Conservation (phyloP, 37 sponge, comb jelly and placozoan species). For the Chondrosia reniformis region DNA sequence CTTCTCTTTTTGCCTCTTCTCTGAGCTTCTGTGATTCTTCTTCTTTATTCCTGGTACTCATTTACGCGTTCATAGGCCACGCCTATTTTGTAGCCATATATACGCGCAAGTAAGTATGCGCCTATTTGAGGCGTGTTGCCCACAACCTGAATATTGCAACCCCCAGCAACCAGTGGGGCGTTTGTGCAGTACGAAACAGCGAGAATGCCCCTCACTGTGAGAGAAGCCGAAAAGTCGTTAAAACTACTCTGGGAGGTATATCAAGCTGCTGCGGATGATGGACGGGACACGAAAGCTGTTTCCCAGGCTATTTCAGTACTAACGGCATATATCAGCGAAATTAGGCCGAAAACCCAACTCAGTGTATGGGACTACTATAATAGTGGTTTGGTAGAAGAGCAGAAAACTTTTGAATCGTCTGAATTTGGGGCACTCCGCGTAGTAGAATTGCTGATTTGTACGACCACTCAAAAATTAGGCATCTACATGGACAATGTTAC, state of each 20-base stretch:
- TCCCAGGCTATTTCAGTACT: constrained; percentile 59
- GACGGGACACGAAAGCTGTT: constrained; percentile 16
- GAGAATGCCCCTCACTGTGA: constrained; percentile 52
- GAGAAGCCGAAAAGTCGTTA: constrained; percentile 61
- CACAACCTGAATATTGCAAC: background rate
- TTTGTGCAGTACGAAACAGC: background rate
- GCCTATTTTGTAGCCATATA: background rate
- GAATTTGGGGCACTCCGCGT: background rate
- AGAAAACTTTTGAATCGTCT: background rate
- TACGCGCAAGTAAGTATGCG: no score
- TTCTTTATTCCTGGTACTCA: background rate
- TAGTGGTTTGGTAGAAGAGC: background rate
- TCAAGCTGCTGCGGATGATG: constrained; percentile 13
- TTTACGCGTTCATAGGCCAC: background rate
- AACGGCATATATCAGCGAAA: constrained; percentile 45
- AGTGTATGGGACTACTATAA: constrained; percentile 14
- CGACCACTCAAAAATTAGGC: constrained; percentile 33
- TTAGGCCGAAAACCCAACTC: constrained; percentile 53
- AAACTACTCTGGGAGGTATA: constrained; percentile 61
- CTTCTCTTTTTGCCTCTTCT: constrained; percentile 28
- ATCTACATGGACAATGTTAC: constrained; percentile 41
- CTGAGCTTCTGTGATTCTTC: constrained; percentile 4
- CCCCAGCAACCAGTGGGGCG: background rate
- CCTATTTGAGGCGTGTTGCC: background rate
- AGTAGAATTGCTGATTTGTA: constrained; percentile 36